Evolutionary conservation across 2,113 vertebrate genomes (phyloP), one percentile per base, ranked within the genome.

Genomic region (Tragelaphus imberbis): DNA sequence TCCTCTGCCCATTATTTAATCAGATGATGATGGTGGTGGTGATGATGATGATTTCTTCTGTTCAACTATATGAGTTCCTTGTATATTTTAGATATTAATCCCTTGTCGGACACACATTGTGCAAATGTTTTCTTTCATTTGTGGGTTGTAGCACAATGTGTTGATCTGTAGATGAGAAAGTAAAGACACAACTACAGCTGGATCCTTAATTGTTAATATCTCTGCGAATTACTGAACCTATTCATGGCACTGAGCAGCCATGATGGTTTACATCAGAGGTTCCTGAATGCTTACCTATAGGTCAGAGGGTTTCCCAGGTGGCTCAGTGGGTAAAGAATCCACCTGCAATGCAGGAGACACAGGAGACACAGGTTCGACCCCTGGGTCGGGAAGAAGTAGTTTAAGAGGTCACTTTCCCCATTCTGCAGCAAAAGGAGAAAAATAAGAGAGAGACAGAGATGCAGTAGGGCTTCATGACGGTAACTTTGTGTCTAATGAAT

Each of bases 391-490:
- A 44, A 25, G 19, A 40, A 23, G n/a, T 33, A 58, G 59, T 27
- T 27, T 44, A 91, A 59, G 49, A 47, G 17, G 5, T 28, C 30
- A 9, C 25, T 88, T 33, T 44, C 15, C 21, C 9, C 9, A 17
- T 16, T 75, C 33, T 89, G 33, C 28, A 36, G 53, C 23, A 21
- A 49, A 58, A 40, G 4, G 25, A 47, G 16, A 44, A 63, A 59
- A 36, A 25, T 19, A 25, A 63, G 59, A 77, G 36, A 77, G n/a
- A 11, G 53, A 75, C 21, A 14, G 23, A 44, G 36, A 25, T 5
- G 6, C 3, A 11, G 14, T 2, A 4, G 25, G 23, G 7, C 56
- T 84, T 27, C 16, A 2, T 1, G 10, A 6, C 1, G 4, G 17
- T 27, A 56, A 68, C 36, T 58, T 86, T 51, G n/a, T 84, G 84